A percentile compares a stretch with the other conserved stretches of the same genome.
Evolutionary conservation across 2,888 invertebrate genomes (phyloP).

Genomic region (Latheticus oryzae): DNA sequence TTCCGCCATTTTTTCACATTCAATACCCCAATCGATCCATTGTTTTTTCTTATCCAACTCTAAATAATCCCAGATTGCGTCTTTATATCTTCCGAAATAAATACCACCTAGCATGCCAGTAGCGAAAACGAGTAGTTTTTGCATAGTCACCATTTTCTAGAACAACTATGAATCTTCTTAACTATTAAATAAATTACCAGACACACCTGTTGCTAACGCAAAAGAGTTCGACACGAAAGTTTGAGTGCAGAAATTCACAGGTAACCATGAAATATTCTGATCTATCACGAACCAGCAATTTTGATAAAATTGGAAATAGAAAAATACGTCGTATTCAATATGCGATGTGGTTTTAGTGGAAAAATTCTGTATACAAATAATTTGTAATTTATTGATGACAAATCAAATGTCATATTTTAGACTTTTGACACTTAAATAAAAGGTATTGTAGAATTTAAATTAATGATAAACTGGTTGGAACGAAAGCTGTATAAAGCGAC

Average conservation of each 20-base stretch:
- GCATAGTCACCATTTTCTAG: constrained; percentile 8
- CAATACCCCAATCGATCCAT: constrained; percentile 12
- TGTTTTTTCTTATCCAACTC: constrained; percentile 14
- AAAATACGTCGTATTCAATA: neutral
- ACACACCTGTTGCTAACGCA: constrained; percentile 31
- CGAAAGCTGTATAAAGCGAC: no score
- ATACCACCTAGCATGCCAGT: constrained; percentile 13
- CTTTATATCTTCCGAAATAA: constrained; percentile 17
- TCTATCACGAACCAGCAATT: constrained; percentile 4
- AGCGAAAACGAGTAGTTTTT: constrained; percentile 14
- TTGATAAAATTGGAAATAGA: neutral
- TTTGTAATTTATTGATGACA: no score
- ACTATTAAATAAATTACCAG: constrained; percentile 30
- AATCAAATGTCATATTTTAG: no score
- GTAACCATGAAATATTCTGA: constrained; percentile 21
- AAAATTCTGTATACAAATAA: no score
- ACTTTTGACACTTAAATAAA: no score
- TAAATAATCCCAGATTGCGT: constrained; percentile 8
- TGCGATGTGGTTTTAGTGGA: no score
- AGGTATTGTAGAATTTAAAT: no score
- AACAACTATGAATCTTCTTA: constrained; percentile 3
- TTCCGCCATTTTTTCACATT: constrained; percentile 10
- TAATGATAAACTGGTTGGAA: no score
- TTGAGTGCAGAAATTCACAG: constrained; percentile 9
- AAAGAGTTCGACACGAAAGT: constrained; percentile 11